Evolutionary conservation across 2,888 invertebrate genomes (phyloP), one percentile per base, ranked within the genome.

Genomic region (Cyrtodaria siliqua): DNA sequence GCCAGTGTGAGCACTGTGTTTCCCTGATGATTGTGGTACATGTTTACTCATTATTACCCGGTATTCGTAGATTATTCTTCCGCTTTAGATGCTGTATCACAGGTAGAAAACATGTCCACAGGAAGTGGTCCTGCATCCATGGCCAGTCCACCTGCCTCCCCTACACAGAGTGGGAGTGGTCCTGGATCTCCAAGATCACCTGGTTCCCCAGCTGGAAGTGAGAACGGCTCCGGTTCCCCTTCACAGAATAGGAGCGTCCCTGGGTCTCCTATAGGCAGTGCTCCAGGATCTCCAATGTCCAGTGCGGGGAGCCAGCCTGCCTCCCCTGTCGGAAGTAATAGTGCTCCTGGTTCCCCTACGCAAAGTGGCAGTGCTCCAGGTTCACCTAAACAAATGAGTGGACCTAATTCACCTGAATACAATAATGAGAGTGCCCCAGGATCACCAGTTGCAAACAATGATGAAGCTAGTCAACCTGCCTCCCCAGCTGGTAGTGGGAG

Each of bases 341-440:
- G 16, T 9, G 4, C 44, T 44, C 44, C 44, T 9, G 67, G 42
- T 47, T 60, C 57, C 33, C 44, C 40, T 49, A 40, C 40, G 26
- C 56, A 57, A 47, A 61, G 62, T 56, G 72, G 76, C 20, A 83
- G 81, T 55, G 56, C 68, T 6, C 77, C 84, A 42, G 79, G 67
- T 6, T 84, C 83, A 24, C 85, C 82, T 8, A 20, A 16, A 18
- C 38, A 63, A 47, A 70, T 75, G 8, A 78, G 73, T 55, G 63
- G 66, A 9, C 63, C 70, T 14, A 57, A 67, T 1, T 81, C 85
- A 16, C 84, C 84, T 3, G 70, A 66, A 42, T 60, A 71, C 20
- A 72, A 71, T 59, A 70, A 61, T 9, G 62, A 84, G 33, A 84
- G 82, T 60, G 29, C 74, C n/a, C 72, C 84, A 29, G 81, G 72